A percentile compares a stretch with the other conserved stretches of the same genome.
Evolutionary conservation across 2,888 invertebrate species (phyloP).

Genomic region (Pammene aurita): DNA sequence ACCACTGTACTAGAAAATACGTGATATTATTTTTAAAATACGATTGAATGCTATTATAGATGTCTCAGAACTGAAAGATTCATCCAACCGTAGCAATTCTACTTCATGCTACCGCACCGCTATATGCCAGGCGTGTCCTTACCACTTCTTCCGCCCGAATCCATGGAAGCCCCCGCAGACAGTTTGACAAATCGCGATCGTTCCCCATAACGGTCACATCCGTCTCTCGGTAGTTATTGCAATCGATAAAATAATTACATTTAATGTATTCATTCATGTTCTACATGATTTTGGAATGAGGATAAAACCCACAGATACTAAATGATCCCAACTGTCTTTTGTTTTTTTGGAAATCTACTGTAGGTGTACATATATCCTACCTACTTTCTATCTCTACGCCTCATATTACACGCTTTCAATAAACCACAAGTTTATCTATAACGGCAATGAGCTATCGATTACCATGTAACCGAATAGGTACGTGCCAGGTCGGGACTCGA

Average conservation of each 20-base stretch:
- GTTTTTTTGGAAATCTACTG: too few species aligned
- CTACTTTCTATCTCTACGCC: background rate
- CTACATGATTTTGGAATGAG: too few species aligned
- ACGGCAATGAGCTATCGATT: conserved; percentile 16
- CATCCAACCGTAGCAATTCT: too few species aligned
- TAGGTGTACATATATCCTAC: background rate
- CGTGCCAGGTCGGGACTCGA: conserved; percentile 26
- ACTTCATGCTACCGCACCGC: background rate
- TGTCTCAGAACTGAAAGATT: too few species aligned
- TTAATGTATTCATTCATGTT: conserved; percentile 5
- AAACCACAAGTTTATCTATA: conserved; percentile 16
- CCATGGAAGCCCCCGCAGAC: conserved; percentile 41
- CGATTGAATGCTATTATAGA: too few species aligned
- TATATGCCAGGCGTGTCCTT: conserved; percentile 26
- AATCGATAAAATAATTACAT: conserved; percentile 18
- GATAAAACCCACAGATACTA: too few species aligned
- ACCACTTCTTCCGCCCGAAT: conserved; percentile 39
- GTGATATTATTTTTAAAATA: too few species aligned
- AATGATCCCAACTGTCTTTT: too few species aligned
- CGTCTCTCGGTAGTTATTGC: conserved; percentile 23
- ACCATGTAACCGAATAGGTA: conserved; percentile 21
- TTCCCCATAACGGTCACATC: conserved; percentile 44
- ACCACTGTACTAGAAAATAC: too few species aligned
- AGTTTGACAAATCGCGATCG: conserved; percentile 48
- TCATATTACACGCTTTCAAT: background rate